Percentiles rank a stretch among this genome's conserved stretches.
These are phyloP conservation scores for Anodontia alba DNA, from an alignment of 2,888 invertebrate species.

Conservation along the genomic window DNA sequence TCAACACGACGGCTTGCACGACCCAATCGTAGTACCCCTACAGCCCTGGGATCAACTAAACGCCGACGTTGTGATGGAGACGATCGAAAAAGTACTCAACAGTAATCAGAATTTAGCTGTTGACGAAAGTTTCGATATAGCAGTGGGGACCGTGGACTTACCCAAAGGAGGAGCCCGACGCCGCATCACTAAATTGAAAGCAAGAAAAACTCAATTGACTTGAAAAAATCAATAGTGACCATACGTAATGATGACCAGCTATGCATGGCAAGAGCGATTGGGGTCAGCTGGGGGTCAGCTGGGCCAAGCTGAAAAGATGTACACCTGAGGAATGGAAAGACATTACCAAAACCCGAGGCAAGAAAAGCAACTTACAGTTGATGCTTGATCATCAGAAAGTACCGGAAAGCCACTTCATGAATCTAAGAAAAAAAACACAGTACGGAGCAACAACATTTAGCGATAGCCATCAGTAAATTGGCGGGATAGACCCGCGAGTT, in stretches of 20 bases:
- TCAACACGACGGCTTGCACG: slow-evolving; percentile 39
- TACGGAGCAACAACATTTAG: neutral
- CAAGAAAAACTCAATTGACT: slow-evolving; percentile 19
- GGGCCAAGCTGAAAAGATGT: no score
- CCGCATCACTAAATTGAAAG: slow-evolving; percentile 23
- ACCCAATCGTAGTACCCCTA: slow-evolving; percentile 52
- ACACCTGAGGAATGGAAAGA: slow-evolving; percentile 51
- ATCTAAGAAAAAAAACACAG: slow-evolving; percentile 9
- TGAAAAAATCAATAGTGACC: slow-evolving; percentile 34
- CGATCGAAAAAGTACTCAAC: no score
- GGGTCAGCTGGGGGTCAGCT: no score
- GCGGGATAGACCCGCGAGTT: slow-evolving; percentile 26
- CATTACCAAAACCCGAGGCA: slow-evolving; percentile 23
- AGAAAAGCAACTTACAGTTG: no score
- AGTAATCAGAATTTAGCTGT: no score
- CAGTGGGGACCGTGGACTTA: slow-evolving; percentile 33
- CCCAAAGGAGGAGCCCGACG: slow-evolving; percentile 29
- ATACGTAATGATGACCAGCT: slow-evolving; percentile 33
- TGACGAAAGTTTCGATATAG: slow-evolving; percentile 40
- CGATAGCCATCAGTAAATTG: neutral
- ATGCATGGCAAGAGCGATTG: slow-evolving; percentile 32
- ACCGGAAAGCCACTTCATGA: slow-evolving; percentile 31
- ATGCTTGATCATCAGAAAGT: slow-evolving; percentile 34
- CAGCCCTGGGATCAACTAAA: no score
- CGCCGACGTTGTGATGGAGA: no score